Evolutionary conservation across 1,140 invertebrate species (phyloP), one percentile per base, ranked within the genome.

Genomic region (Drosophila bocki): DNA sequence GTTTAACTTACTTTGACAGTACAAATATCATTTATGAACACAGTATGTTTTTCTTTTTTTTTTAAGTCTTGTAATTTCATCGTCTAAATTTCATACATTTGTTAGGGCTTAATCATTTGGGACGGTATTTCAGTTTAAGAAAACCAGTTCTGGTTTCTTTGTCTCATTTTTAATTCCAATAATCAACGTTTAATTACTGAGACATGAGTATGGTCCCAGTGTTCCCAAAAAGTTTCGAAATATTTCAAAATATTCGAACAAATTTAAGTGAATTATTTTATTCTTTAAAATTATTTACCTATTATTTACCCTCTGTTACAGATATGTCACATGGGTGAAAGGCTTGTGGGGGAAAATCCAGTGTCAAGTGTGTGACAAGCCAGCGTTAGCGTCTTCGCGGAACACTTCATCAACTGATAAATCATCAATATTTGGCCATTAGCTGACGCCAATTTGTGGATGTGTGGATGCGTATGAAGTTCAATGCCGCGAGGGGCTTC

Each of bases 401-500:
- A 64, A 53, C n/a, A 37, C 44, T 48, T 53, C 50, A 32, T 42
- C n/a, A 41, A n/a, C 41, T n/a, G 44, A 19, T 42, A 45, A 41
- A 77, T 77, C 74, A 77, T 77, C 56, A 68, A 78, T 78, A 70
- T 69, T 60, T 70, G 56, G 29, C 51, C 45, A 82, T 87, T 80
- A 87, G 57, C 37, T 45, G 45, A 9, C 32, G 60, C 53, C 74
- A 87, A 83, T 88, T 57, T 37, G 33, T 37, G 22, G 45, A 48
- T 26, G 17, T 64, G 41, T 47, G 76, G 75, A 69, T 65, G 71
- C 67, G 59, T 74, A 58, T 72, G 83, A 80, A 74, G 71, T 77
- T 87, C 83, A 87, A 87, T 83, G 83, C 65, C 84, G 63, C 39
- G 19, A 22, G 58, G 29, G 48, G 53, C 48, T 47, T 74, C 75